phyloP scores from a whole-genome alignment of 1,140 invertebrate genomes.

The Dinothrombium tinctorium region DNA sequence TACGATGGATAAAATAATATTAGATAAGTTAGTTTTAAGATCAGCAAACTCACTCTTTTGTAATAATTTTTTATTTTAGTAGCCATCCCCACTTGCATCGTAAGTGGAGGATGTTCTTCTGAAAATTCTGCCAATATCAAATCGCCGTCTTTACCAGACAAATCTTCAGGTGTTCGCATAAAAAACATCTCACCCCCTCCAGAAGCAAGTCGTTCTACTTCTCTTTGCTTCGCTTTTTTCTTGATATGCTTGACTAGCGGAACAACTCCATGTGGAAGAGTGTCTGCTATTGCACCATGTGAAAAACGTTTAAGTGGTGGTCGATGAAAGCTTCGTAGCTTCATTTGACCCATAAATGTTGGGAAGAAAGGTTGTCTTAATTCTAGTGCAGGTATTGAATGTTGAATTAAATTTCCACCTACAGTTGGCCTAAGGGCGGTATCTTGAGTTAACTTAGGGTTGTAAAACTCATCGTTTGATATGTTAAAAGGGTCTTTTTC shows the following conservation, averaged over 20 bases:
- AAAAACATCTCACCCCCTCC: constrained; percentile 97
- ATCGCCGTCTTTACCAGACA: constrained; percentile 83
- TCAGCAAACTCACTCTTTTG: constrained; percentile 33
- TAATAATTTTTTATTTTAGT: constrained; percentile 98
- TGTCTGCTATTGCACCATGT: constrained; percentile 44
- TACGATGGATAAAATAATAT: not conserved
- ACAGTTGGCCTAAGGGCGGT: constrained; percentile 24
- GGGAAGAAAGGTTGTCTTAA: constrained; percentile 80
- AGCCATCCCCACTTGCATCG: constrained; percentile 96
- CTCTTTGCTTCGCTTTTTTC: constrained; percentile 74
- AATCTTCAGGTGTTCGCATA: constrained; percentile 85
- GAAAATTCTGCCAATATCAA: constrained; percentile 81
- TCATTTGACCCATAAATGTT: constrained; percentile 56
- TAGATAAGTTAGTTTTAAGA: not conserved
- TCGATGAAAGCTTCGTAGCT: constrained; percentile 78
- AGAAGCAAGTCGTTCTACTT: constrained; percentile 70
- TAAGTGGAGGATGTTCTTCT: constrained; percentile 88
- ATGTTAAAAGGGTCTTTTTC: constrained; percentile 94
- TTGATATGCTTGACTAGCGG: constrained; percentile 73
- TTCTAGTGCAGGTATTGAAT: constrained; percentile 91
- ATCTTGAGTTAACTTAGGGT: constrained; percentile 40
- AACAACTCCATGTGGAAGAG: constrained; percentile 43
- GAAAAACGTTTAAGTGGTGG: constrained; percentile 65
- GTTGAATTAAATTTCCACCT: constrained; percentile 36
- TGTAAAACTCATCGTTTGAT: constrained; percentile 92